phyloP scores from a whole-genome alignment of 2,888 invertebrate genomes.

The Sturmia bella region DNA sequence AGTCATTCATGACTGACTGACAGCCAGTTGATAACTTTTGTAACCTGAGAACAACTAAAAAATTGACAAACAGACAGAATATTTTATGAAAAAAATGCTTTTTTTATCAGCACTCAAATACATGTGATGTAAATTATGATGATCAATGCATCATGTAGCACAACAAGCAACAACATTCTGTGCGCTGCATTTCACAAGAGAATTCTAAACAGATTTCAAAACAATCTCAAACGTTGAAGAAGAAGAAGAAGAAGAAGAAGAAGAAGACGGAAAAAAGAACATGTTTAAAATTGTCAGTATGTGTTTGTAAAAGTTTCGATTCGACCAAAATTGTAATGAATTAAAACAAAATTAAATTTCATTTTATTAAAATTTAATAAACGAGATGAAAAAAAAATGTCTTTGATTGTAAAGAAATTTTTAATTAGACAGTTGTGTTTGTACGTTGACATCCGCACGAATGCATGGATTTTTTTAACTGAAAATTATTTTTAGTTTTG shows the following conservation, averaged over 20 bases:
- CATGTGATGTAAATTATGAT: slow-evolving; percentile 22
- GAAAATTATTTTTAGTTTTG: slow-evolving; percentile 56
- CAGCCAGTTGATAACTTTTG: slow-evolving; percentile 52
- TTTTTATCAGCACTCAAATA: not conserved
- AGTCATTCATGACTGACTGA: slow-evolving; percentile 36
- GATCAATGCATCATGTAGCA: slow-evolving; percentile 39
- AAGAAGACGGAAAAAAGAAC: not conserved
- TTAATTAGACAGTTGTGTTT: slow-evolving; percentile 70
- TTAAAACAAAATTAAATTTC: not conserved
- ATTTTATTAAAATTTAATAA: slow-evolving; percentile 40
- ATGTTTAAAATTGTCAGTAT: slow-evolving; percentile 19
- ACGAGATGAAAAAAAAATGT: not conserved
- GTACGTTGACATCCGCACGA: slow-evolving; percentile 65
- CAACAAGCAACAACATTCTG: slow-evolving; percentile 6
- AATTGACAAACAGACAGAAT: slow-evolving; percentile 37
- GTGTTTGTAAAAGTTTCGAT: slow-evolving; percentile 50
- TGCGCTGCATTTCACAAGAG: slow-evolving; percentile 52
- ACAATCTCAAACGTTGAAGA: slow-evolving; percentile 11
- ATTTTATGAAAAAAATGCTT: slow-evolving; percentile 40
- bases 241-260: not conserved
- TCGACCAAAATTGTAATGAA: slow-evolving; percentile 17
- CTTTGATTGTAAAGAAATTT: slow-evolving; percentile 47
- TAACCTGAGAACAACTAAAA: slow-evolving; percentile 47
- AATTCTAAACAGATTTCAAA: slow-evolving; percentile 53
- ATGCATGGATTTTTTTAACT: slow-evolving; percentile 46